A percentile compares a stretch with the other conserved stretches of the same genome.
Evolutionary conservation across 1,140 invertebrate genomes (phyloP).

Genomic region (Drosophila sproati): DNA sequence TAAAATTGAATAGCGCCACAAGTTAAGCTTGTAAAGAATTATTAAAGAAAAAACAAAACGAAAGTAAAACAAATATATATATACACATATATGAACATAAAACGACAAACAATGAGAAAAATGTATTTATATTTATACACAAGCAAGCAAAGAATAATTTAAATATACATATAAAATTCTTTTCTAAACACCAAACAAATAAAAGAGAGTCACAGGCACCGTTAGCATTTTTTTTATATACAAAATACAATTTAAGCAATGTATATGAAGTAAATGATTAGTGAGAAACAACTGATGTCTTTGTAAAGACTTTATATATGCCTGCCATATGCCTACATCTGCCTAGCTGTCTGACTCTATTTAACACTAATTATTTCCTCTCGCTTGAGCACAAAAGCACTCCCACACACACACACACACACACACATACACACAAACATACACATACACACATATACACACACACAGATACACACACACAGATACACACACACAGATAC

Average conservation of each 20-base stretch:
- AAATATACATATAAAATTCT: slow-evolving; percentile 61
- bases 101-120: slow-evolving; percentile 54
- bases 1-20: slow-evolving; percentile 19
- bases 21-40: slow-evolving; percentile 15
- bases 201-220: slow-evolving; percentile 67
- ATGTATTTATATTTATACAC: slow-evolving; percentile 76
- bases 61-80: slow-evolving; percentile 12
- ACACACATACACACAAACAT: neutral
- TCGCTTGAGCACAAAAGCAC: slow-evolving; percentile 33
- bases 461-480: slow-evolving; percentile 17
- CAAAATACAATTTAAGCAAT: slow-evolving; percentile 77
- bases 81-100: slow-evolving; percentile 10
- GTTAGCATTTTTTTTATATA: slow-evolving; percentile 81
- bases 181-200: slow-evolving; percentile 46
- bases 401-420: slow-evolving; percentile 33
- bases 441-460: neutral
- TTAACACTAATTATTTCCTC: slow-evolving; percentile 36
- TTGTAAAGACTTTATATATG: slow-evolving; percentile 81
- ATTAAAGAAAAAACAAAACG: slow-evolving; percentile 2
- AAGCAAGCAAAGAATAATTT: slow-evolving; percentile 57
- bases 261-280: slow-evolving; percentile 62
- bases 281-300: slow-evolving; percentile 77
- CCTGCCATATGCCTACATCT: slow-evolving; percentile 82
- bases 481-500: slow-evolving; percentile 7
- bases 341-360: slow-evolving; percentile 79